Percentiles rank a stretch among this genome's conserved stretches.
phyloP scores from a whole-genome alignment of 2,797 vertebrate genomes.

The Allobates femoralis region DNA sequence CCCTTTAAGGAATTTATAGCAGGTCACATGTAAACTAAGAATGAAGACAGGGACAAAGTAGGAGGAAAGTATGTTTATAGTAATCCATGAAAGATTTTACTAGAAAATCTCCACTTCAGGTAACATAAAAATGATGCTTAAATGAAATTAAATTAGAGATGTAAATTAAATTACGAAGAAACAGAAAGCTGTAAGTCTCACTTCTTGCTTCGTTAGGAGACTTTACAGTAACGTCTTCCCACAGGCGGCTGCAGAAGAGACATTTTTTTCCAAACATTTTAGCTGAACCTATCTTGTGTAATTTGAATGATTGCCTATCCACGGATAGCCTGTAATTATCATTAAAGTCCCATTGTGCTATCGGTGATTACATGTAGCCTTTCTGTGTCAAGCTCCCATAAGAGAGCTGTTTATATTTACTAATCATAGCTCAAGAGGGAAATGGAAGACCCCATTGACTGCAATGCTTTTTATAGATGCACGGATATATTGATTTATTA shows the following conservation, averaged over 20 bases:
- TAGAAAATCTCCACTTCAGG: not conserved
- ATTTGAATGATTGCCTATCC: conserved; percentile 57
- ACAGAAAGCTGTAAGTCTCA: conserved; percentile 44
- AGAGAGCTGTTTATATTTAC: not conserved
- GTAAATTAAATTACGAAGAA: conserved; percentile 61
- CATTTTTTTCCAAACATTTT: conserved; percentile 62
- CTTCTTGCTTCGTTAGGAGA: conserved; percentile 43
- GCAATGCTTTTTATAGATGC: conserved; percentile 32
- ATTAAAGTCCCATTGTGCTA: conserved; percentile 71
- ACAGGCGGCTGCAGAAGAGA: conserved; percentile 67
- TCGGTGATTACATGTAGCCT: conserved; percentile 63
- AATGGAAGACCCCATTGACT: conserved; percentile 49
- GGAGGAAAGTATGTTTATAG: not conserved
- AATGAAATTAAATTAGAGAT: conserved; percentile 67
- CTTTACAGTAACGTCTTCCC: conserved; percentile 66
- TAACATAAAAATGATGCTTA: conserved; percentile 58
- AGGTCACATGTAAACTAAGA: not conserved
- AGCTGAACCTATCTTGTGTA: conserved; percentile 66
- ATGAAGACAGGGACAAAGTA: not conserved
- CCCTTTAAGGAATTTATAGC: not conserved
- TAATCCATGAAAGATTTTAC: not conserved
- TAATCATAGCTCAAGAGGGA: conserved; percentile 47
- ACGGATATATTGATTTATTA: conserved; percentile 49
- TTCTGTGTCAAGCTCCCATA: conserved; percentile 58
- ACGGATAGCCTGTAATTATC: conserved; percentile 72